A percentile compares a stretch with the other conserved stretches of the same genome.
Evolutionary conservation across 2,797 vertebrate species (phyloP).

Genomic region (Kryptolebias ocellatus): DNA sequence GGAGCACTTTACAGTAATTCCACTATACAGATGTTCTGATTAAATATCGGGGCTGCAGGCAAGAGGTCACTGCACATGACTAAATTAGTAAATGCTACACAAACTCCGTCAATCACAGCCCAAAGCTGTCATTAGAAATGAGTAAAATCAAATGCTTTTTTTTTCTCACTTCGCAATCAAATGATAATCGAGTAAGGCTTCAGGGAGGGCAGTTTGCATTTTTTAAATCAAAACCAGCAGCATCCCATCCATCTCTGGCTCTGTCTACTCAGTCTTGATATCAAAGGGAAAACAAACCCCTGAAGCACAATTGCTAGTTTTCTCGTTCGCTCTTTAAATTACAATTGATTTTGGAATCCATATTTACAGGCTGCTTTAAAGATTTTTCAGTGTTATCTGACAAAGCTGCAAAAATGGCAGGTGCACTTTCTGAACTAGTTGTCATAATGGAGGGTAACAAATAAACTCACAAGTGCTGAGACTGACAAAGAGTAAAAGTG

Average conservation of each 20-base stretch:
- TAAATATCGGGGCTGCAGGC: slow-evolving; percentile 53
- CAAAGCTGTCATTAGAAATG: slow-evolving; percentile 35
- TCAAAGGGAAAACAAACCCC: slow-evolving; percentile 33
- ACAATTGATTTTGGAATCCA: slow-evolving; percentile 33
- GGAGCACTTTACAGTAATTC: slow-evolving; percentile 44
- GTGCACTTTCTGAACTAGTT: slow-evolving; percentile 1
- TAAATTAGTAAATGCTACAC: slow-evolving; percentile 34
- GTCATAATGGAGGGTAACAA: neutral
- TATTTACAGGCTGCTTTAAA: slow-evolving; percentile 9
- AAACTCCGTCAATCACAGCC: slow-evolving; percentile 26
- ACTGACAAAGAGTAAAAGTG: no score
- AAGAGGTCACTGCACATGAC: slow-evolving; percentile 51
- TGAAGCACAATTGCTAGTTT: neutral
- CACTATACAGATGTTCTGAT: slow-evolving; percentile 49
- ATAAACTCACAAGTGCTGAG: no score
- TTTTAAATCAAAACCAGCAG: slow-evolving; percentile 23
- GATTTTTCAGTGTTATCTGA: slow-evolving; percentile 15
- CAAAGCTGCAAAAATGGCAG: slow-evolving; percentile 5
- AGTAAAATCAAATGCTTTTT: slow-evolving; percentile 38
- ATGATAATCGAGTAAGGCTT: slow-evolving; percentile 26
- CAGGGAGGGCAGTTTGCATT: slow-evolving; percentile 22
- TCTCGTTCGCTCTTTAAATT: slow-evolving; percentile 20
- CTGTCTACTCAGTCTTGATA: slow-evolving; percentile 14
- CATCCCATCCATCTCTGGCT: slow-evolving; percentile 20
- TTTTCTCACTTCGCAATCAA: slow-evolving; percentile 17